phyloP scores from a whole-genome alignment of 2,113 vertebrate species.

The Aramus guarauna region DNA sequence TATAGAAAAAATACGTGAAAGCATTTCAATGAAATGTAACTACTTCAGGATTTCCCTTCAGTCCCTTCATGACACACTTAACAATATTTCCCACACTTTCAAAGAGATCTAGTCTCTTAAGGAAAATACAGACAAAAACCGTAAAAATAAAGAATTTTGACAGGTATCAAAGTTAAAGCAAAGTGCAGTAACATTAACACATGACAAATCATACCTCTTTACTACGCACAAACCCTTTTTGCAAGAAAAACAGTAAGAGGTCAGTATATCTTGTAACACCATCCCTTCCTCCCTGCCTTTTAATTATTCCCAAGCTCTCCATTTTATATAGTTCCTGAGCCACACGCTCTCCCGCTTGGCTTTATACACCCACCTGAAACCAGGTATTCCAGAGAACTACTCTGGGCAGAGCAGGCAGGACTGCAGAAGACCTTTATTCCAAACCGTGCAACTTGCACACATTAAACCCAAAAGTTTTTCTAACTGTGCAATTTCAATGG shows the following conservation, averaged over 20 bases:
- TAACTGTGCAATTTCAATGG: background rate
- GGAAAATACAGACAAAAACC: slow-evolving; percentile 5
- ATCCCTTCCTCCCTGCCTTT: background rate
- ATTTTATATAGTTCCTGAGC: background rate
- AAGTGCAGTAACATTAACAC: background rate
- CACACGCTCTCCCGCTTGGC: background rate
- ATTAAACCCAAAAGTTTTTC: background rate
- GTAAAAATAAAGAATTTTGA: slow-evolving; percentile 8
- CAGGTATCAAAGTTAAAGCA: background rate
- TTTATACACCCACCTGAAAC: background rate
- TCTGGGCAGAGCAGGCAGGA: background rate
- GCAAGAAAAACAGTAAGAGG: background rate
- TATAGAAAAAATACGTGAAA: slow-evolving; percentile 14
- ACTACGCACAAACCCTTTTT: background rate
- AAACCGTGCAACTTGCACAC: background rate
- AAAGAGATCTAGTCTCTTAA: background rate
- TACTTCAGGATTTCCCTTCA: slow-evolving; percentile 10
- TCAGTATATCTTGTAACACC: background rate
- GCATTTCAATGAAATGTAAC: background rate
- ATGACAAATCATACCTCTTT: background rate
- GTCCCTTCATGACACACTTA: background rate
- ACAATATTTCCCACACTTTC: slow-evolving; percentile 9
- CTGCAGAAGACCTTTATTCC: background rate
- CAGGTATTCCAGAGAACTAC: background rate
- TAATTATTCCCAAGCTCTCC: background rate